A percentile compares a stretch with the other conserved stretches of the same genome.
Conservation (phyloP, 2,888 invertebrate species). For the Chorisops tibialis region DNA sequence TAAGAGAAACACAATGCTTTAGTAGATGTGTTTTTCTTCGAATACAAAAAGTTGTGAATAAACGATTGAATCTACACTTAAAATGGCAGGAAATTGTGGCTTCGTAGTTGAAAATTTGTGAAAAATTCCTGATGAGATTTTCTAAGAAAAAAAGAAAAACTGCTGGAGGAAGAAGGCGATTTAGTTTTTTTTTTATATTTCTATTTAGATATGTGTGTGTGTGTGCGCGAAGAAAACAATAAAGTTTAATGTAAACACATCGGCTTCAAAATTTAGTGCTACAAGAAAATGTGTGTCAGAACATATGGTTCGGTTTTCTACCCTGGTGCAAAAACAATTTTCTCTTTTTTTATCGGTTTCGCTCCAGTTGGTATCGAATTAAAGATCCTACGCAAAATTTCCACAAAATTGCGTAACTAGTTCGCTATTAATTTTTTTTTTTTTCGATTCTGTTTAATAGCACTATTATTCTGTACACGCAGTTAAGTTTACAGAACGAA, state of each 20-base stretch:
- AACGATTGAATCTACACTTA: no score
- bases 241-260: slow-evolving; percentile 14
- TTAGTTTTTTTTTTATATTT: neutral
- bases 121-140: neutral
- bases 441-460: slow-evolving; percentile 3
- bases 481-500: no score
- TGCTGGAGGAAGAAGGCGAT: no score
- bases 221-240: slow-evolving; percentile 13
- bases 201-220: neutral
- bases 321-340: slow-evolving; percentile 12
- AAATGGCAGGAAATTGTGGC: no score
- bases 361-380: slow-evolving; percentile 4
- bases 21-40: no score
- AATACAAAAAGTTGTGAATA: no score
- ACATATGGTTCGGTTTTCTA: slow-evolving; percentile 18
- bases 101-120: neutral
- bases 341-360: slow-evolving; percentile 4
- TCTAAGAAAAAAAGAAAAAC: neutral
- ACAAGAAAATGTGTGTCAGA: slow-evolving; percentile 9
- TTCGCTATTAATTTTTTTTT: slow-evolving; percentile 3
- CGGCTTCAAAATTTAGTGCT: neutral
- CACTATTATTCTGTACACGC: neutral
- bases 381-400: slow-evolving; percentile 19
- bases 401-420: slow-evolving; percentile 6
- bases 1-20: neutral